A percentile compares a stretch with the other conserved stretches of the same genome.
Conservation (phyloP, 2,797 vertebrate genomes). For the Diceros bicornis region DNA sequence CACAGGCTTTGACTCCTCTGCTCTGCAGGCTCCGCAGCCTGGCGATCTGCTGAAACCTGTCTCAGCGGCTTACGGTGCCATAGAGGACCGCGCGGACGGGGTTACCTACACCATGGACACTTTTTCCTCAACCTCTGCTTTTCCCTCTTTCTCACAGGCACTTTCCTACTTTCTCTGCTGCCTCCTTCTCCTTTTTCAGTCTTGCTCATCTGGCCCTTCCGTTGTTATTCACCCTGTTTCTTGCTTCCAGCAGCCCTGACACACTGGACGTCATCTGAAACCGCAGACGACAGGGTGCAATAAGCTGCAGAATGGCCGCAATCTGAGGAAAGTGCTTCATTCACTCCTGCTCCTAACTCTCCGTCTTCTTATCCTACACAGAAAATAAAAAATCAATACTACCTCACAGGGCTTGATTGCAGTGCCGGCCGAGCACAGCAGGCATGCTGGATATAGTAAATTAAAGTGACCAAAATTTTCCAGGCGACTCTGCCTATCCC, state of each 20-base stretch:
- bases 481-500: slow-evolving; percentile 96
- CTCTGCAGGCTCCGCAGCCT: not conserved
- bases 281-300: slow-evolving; percentile 99
- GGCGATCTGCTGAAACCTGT: not conserved
- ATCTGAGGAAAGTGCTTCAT: slow-evolving; percentile 99
- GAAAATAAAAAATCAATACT: slow-evolving; percentile 99
- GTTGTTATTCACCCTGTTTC: slow-evolving; percentile 97
- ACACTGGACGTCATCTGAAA: slow-evolving; percentile 98
- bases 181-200: slow-evolving; percentile 88
- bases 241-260: slow-evolving; percentile 95
- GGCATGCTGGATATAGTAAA: slow-evolving; percentile 97
- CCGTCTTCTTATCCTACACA: slow-evolving; percentile 99
- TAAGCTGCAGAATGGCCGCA: slow-evolving; percentile 98
- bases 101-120: not conserved
- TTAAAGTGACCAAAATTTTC: slow-evolving; percentile 99
- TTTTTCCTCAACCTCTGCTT: slow-evolving; percentile 46
- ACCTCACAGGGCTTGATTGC: slow-evolving; percentile 98
- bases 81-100: not conserved
- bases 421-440: slow-evolving; percentile 94
- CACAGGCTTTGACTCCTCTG: slow-evolving; percentile 60
- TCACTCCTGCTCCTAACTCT: slow-evolving; percentile 98
- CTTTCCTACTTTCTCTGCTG: slow-evolving; percentile 86
- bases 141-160: slow-evolving; percentile 84
- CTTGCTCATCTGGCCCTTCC: slow-evolving; percentile 90
- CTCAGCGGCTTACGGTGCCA: too few relatives aligned